Evolutionary conservation across 2,888 invertebrate species (phyloP).

Genomic region (Pollenia amentaria): DNA sequence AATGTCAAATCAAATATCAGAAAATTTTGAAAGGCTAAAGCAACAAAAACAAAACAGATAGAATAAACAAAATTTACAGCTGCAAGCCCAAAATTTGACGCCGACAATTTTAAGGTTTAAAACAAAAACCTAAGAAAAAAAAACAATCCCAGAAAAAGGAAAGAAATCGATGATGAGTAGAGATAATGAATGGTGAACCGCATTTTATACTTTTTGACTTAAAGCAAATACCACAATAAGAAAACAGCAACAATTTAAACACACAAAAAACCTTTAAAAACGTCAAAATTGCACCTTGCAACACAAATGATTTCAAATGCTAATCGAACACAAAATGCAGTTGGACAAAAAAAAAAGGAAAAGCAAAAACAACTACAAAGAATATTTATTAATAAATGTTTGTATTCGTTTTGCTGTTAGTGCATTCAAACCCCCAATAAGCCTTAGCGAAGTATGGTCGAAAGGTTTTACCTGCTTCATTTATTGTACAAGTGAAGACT

Average conservation of each 20-base stretch:
- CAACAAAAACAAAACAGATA: constrained; percentile 11
- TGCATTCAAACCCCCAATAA: constrained; percentile 1
- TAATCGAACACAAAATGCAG: constrained; percentile 78
- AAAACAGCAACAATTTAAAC: constrained; percentile 16
- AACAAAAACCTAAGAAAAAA: neutral
- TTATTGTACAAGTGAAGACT: constrained; percentile 26
- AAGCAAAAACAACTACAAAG: constrained; percentile 27
- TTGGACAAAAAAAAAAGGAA: constrained; percentile 17
- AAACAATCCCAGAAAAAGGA: constrained; percentile 8
- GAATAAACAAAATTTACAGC: constrained; percentile 60
- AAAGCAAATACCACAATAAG: constrained; percentile 24
- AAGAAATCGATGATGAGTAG: constrained; percentile 63
- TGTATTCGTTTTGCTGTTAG: neutral
- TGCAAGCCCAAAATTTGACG: constrained; percentile 59
- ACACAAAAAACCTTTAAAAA: constrained; percentile 57
- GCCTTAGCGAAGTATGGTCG: constrained; percentile 43
- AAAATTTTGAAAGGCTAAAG: constrained; percentile 40
- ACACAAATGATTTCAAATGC: constrained; percentile 83
- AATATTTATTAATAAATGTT: constrained; percentile 40
- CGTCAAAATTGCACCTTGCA: constrained; percentile 82
- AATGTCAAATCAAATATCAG: constrained; percentile 69
- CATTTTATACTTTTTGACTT: constrained; percentile 59
- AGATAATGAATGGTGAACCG: constrained; percentile 73
- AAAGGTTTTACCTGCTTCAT: constrained; percentile 62
- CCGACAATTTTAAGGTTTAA: constrained; percentile 60